Percentiles rank a stretch among this genome's conserved stretches.
These are phyloP conservation scores for honey bee (Apis mellifera) DNA, from an alignment of 1,140 invertebrate species.

Conservation along the genomic window Amel_HAv3.1 CM009941.2:16129001-16129500, in stretches of 20 bases:
- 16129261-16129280: not conserved
- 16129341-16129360: conserved; percentile 56
- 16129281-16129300: not conserved
- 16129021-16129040: too few species aligned
- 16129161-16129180: too few species aligned
- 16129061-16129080: not conserved
- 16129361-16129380: conserved; percentile 49
- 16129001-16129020: too few species aligned
- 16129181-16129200: not conserved
- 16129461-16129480: conserved; percentile 70
- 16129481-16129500: conserved; percentile 62
- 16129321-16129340: conserved; percentile 55
- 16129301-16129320: not conserved
- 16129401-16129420: conserved; percentile 84
- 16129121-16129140: not conserved
- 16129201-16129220: not conserved
- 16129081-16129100: not conserved
- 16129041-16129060: too few species aligned
- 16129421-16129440: conserved; percentile 82
- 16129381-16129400: conserved; percentile 85
- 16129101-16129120: not conserved
- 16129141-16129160: not conserved
- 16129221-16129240: not conserved
- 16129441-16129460: conserved; percentile 81
- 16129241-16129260: not conserved